These are phyloP conservation scores for Mus caroli DNA, from an alignment of 2,797 vertebrate species.

Conservation along the genomic window DNA sequence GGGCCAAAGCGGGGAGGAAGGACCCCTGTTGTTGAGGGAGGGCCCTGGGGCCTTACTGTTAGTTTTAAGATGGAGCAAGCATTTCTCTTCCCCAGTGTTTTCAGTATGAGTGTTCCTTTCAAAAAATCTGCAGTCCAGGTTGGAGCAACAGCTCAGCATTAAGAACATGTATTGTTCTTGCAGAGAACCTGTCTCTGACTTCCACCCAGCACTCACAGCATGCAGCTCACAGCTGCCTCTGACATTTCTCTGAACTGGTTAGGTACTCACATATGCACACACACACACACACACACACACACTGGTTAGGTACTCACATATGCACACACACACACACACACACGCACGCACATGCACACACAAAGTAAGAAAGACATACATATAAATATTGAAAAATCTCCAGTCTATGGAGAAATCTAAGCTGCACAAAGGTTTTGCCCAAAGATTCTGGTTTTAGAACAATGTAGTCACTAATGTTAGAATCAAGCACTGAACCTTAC, in stretches of 20 bases:
- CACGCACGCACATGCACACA: no score
- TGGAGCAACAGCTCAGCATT: neutral
- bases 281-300: no score
- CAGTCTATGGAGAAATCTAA: neutral
- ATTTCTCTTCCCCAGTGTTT: neutral
- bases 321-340: neutral
- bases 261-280: neutral
- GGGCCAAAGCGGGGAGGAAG: neutral
- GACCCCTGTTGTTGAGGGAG: neutral
- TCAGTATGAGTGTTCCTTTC: neutral
- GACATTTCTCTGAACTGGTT: neutral
- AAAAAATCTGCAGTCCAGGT: neutral
- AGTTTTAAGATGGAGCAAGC: neutral
- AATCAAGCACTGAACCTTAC: neutral
- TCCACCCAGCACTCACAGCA: neutral
- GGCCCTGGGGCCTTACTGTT: neutral
- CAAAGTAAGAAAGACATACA: neutral
- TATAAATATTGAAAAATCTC: neutral
- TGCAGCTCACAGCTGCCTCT: neutral
- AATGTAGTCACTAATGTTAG: neutral
- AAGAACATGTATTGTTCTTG: neutral
- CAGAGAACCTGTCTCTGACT: neutral
- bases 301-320: neutral
- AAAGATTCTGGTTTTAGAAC: neutral
- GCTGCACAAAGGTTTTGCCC: neutral